Base-by-base conservation (phyloP, 2,888 invertebrate species). In the Drosophila aldrichi region DNA sequence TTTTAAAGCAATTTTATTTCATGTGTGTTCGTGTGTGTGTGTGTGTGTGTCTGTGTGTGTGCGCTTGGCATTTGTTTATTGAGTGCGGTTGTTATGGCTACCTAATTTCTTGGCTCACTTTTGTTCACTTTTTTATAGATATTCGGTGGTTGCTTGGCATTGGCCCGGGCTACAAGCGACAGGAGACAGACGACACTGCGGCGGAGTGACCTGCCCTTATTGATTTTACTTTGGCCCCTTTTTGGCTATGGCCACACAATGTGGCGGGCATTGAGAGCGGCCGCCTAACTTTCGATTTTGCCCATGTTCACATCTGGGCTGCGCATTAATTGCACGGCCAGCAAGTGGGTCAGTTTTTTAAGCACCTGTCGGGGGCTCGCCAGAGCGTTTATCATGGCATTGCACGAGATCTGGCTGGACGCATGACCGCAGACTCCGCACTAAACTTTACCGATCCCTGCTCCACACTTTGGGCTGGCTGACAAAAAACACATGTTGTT, bases 141-240 rank as follows among this genome's bases (percentile, higher is more conserved):
- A 9, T 48, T 81, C 62, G 78, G 80, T 87, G 88, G 85, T 88
- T 89, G 88, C 87, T 88, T 86, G 85, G 89, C 88, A 89, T 87
- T 84, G 84, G 81, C 84, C 89, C 67, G 74, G 54, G 64, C 63
- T 57, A 62, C 59, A 60, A 43, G 44, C 43, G 29, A 8, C 29
- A 29, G 29, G 29, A 8, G 63, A 60, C 59, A 63, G 40, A 20
- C 44, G 63, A 70, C 57, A 61, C 70, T 56, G 56, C 43, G 36
- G 56, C 43, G 36, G 46, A 55, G 60, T 57, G 65, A 66, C 79
- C 70, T 67, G 82, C 63, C 62, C 25, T 63, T 79, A 85, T 89
- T 87, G 84, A 84, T 84, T 84, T 81, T 74, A 60, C 71, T 68
- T 77, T 65, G 60, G 54, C 74, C 62, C 56, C 63, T 56, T 73